phyloP scores from a whole-genome alignment of 2,888 invertebrate species.

The Dioctria rufipes region DNA sequence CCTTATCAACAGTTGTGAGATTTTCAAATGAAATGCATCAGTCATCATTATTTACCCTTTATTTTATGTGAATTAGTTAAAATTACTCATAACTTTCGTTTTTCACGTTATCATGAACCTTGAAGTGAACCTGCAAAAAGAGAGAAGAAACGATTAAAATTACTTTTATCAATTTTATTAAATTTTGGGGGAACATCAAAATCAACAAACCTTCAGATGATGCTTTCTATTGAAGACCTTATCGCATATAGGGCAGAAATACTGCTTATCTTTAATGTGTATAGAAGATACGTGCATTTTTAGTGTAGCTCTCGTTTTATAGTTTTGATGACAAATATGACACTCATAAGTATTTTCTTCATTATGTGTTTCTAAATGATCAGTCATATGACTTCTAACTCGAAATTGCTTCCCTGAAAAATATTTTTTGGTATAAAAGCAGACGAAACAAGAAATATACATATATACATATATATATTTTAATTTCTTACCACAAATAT shows the following conservation, averaged over 20 bases:
- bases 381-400: slow-evolving; percentile 54
- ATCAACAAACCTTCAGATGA: slow-evolving; percentile 53
- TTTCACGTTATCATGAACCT: slow-evolving; percentile 33
- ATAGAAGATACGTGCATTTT: slow-evolving; percentile 55
- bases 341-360: slow-evolving; percentile 49
- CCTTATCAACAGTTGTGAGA: too few species aligned
- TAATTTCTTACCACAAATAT: slow-evolving; percentile 49
- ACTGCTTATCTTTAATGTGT: slow-evolving; percentile 40
- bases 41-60: not conserved
- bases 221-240: slow-evolving; percentile 53
- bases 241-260: slow-evolving; percentile 43
- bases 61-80: not conserved
- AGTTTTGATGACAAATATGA: slow-evolving; percentile 53
- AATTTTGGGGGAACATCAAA: not conserved
- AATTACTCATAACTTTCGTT: slow-evolving; percentile 11
- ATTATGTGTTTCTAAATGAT: slow-evolving; percentile 57
- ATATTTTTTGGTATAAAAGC: not conserved
- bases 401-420: slow-evolving; percentile 55
- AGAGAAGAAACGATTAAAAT: not conserved
- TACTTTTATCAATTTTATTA: not conserved
- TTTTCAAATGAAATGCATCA: too few species aligned
- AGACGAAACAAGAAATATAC: too few species aligned
- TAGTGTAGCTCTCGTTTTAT: slow-evolving; percentile 55
- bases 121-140: slow-evolving; percentile 52
- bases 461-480: not conserved